Evolutionary conservation across 2,888 invertebrate species (phyloP), one percentile per base, ranked within the genome.

Genomic region (Drepana falcataria): DNA sequence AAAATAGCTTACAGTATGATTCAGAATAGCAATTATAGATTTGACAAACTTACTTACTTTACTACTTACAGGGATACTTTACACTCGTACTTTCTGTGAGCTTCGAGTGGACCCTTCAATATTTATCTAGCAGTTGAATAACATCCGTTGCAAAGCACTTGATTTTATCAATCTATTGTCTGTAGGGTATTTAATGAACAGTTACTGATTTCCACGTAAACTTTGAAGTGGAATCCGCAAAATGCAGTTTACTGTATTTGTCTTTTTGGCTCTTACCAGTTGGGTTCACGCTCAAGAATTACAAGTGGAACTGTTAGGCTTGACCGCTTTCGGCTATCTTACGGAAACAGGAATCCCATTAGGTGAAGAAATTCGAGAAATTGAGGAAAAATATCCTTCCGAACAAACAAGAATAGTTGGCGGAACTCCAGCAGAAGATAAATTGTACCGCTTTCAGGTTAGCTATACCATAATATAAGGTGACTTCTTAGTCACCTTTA

Each of bases 391-490:
- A 44, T 55, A 55, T 9, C 52, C 60, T 9, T 44, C 34, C 21
- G n/a, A 49, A n/a, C 47, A 48, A 21, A 63, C 73, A 33, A 75
- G 71, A 54, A 79, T 79, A 48, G 68, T 77, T n/a, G 75, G 75
- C 34, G 78, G 79, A 35, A 55, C 65, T 1, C 68, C 75, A 0
- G 73, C 77, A n/a, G 59, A 53, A 3, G 49, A 55, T 9, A 75
- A 73, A 41, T 75, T 75, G 51, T 69, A 68, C 57, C 68, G 70
- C 1, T 71, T 68, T 55, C 77, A 78, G 71, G 78, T 79, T 54
- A 48, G 21, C 33, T n/a, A 37, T 35, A 40, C 40, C 47, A 7
- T 47, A 47, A 47, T n/a, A 37, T n/a, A 21, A 21, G 21, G 21
- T 1, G 21, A 21, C 21, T 21, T 21, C 21, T 21, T 21, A 21